These are phyloP conservation scores for Mastomys coucha DNA, from an alignment of 2,113 vertebrate species.

Conservation along the genomic window DNA sequence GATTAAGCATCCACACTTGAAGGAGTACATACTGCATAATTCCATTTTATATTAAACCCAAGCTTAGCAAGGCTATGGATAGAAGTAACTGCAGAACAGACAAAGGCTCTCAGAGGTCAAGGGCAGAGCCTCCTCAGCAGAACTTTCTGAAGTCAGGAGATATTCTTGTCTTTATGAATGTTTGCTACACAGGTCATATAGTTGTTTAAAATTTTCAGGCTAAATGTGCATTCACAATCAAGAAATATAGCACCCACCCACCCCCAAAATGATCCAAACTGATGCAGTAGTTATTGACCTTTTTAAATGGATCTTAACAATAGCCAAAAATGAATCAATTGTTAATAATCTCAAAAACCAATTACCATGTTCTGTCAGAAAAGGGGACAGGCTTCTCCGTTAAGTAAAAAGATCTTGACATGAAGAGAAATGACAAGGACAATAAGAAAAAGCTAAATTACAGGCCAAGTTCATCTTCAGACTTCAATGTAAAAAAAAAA, in stretches of 20 bases:
- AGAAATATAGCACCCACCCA: neutral
- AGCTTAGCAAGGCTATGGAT: neutral
- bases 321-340: neutral
- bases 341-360: slow-evolving; percentile 40
- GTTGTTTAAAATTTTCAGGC: neutral
- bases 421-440: neutral
- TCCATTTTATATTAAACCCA: neutral
- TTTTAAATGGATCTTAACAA: slow-evolving; percentile 38
- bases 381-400: neutral
- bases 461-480: neutral
- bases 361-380: neutral
- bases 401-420: neutral
- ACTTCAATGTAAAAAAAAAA: slow-evolving; percentile 15
- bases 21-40: neutral
- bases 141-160: neutral
- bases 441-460: slow-evolving; percentile 37
- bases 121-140: neutral
- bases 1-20: neutral
- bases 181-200: neutral
- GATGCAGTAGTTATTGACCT: slow-evolving; percentile 20
- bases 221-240: neutral
- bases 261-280: neutral
- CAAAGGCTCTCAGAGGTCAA: neutral
- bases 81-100: neutral
- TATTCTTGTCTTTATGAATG: neutral